Base-by-base conservation (phyloP, 2,888 invertebrate species). In the Drosophila quinaria region DNA sequence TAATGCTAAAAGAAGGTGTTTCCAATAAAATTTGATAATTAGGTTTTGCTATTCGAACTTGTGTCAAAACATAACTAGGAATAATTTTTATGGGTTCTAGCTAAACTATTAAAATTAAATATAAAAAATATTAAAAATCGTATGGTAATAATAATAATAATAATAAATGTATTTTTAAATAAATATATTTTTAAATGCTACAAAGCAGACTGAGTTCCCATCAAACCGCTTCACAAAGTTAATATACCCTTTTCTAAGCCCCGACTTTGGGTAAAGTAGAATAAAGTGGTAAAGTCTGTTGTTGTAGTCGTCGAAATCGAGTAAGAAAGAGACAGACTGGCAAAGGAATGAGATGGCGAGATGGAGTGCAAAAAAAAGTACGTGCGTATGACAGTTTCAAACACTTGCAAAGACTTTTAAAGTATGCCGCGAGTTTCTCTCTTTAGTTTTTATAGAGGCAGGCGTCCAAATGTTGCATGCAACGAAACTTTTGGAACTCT, bases 331-430 rank as follows among this genome's bases (percentile, higher is more conserved):
- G 54, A 47, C 25, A 15, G 25, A 15, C 9, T 11, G 9, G 3
- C 39, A 22, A 39, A 15, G 17, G 25, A 49, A 55, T 51, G 47
- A 56, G 49, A 35, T 9, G 42, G 19, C 4, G 9, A 37, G 31
- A 58, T 37, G 58, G 31, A 59, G 31, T 31, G 65, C 39, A 33
- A 46, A 68, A 70, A 70, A 70, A 75, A 69, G 64, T 74, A 70
- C 58, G 74, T 89, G 88, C 85, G 75, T 85, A 78, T 87, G 89
- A 88, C 89, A 88, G 82, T 80, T 87, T 77, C 69, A 79, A 89
- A 74, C 78, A 82, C 87, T 88, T 82, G 64, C 68, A 65, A 78
- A 72, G 84, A 66, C 75, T 76, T 78, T 78, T 86, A 66, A 83
- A 69, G 56, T 70, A 80, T 74, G 81, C 72, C 42, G 67, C 73